Conservation (phyloP, 2,888 invertebrate species). For the Gandaritis pyraliata region DNA sequence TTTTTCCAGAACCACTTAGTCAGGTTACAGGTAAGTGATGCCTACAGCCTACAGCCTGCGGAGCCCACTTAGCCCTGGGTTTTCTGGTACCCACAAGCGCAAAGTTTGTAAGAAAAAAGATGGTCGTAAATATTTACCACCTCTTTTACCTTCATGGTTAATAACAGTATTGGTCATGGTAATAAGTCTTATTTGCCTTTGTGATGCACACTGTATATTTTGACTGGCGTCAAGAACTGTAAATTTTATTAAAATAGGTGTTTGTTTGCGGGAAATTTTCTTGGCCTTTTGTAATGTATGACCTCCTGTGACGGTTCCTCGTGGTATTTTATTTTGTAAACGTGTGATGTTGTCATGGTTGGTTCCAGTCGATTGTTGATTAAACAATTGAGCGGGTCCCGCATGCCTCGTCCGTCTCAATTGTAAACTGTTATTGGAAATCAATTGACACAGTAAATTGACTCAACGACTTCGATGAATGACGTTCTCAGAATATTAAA, state of each 20-base stretch:
- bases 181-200: conserved; percentile 50
- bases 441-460: conserved; percentile 77
- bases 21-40: no score
- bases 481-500: conserved; percentile 47
- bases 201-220: conserved; percentile 46
- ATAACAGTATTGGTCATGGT: conserved; percentile 50
- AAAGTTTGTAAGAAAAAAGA: conserved; percentile 31
- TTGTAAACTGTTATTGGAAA: conserved; percentile 82
- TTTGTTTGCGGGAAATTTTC: conserved; percentile 52
- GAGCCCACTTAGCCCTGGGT: no score
- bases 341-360: conserved; percentile 59
- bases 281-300: conserved; percentile 49
- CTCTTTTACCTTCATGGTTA: conserved; percentile 43
- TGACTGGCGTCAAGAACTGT: conserved; percentile 44
- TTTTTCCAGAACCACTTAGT: no score
- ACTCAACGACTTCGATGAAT: conserved; percentile 64
- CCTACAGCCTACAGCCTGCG: no score
- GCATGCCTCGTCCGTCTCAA: conserved; percentile 76
- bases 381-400: conserved; percentile 76
- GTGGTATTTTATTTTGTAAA: conserved; percentile 63
- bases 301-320: conserved; percentile 52
- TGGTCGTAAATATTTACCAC: conserved; percentile 42
- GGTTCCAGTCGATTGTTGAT: conserved; percentile 68
- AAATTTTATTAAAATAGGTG: conserved; percentile 42
- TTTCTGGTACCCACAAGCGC: neutral